A percentile compares a stretch with the other conserved stretches of the same genome.
Conservation (phyloP, 2,113 vertebrate species). For the Isichthys henryi region DNA sequence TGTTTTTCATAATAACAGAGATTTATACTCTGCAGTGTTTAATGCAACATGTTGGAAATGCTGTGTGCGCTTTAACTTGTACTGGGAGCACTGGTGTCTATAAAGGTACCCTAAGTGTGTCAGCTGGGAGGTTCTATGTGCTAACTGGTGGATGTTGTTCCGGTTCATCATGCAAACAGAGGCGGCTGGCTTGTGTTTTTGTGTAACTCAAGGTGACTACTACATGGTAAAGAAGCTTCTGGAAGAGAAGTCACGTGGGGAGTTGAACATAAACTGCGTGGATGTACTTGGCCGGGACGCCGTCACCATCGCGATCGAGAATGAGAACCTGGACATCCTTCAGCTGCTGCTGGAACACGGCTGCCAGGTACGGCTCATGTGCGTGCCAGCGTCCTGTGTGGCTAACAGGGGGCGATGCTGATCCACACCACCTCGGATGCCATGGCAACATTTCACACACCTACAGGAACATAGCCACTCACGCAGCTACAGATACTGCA, state of each 20-base stretch:
- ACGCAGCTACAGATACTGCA: neutral
- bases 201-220: conserved; percentile 76
- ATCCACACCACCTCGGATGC: neutral
- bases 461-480: neutral
- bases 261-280: conserved; percentile 95
- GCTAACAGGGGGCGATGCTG: neutral
- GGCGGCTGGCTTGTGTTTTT: conserved; percentile 14
- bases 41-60: neutral
- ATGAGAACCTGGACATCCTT: conserved; percentile 93
- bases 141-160: conserved; percentile 53
- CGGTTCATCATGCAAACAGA: conserved; percentile 18
- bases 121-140: conserved; percentile 20
- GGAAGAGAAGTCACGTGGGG: conserved; percentile 81
- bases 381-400: neutral
- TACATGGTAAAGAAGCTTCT: conserved; percentile 99
- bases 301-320: conserved; percentile 93
- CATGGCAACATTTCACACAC: neutral
- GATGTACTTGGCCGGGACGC: conserved; percentile 93
- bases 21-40: neutral
- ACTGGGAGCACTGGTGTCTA: conserved; percentile 39
- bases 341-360: conserved; percentile 91
- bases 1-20: neutral
- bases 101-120: conserved; percentile 46
- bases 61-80: neutral
- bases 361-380: conserved; percentile 74